These are phyloP conservation scores for Ephialtes manifestator DNA, from an alignment of 2,888 invertebrate species.

Conservation along the genomic window DNA sequence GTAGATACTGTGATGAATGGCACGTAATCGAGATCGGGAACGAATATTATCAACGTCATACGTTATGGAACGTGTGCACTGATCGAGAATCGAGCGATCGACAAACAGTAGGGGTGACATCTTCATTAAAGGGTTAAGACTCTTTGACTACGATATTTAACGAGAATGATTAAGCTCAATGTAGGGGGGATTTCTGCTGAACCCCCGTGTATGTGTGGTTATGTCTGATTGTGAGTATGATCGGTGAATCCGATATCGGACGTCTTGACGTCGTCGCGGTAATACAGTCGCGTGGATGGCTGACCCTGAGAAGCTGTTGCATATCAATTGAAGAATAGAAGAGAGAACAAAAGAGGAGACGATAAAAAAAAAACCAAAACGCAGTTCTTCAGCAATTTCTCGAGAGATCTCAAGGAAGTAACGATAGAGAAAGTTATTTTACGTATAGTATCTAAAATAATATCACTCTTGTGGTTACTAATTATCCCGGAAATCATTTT, in stretches of 20 bases:
- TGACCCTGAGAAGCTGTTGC: conserved; percentile 27
- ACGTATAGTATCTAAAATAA: not conserved
- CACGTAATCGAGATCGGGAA: not conserved
- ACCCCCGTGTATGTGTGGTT: not conserved
- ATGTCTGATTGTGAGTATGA: conserved; percentile 9
- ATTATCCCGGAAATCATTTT: not conserved
- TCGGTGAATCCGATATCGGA: conserved; percentile 30
- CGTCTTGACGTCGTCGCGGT: conserved; percentile 32
- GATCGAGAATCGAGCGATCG: conserved; percentile 12
- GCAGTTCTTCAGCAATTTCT: not conserved
- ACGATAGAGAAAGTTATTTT: not conserved
- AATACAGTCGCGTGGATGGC: conserved; percentile 12
- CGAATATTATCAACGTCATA: conserved; percentile 3
- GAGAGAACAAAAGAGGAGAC: not conserved
- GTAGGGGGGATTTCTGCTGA: not conserved
- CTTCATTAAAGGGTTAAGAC: conserved; percentile 30
- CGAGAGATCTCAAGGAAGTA: not conserved
- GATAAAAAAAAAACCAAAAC: conserved; percentile 1
- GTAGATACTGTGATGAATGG: not conserved
- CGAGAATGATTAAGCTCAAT: conserved; percentile 18
- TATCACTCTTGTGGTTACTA: not conserved
- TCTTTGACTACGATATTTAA: conserved; percentile 11
- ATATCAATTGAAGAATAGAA: conserved; percentile 7
- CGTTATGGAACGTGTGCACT: conserved; percentile 15
- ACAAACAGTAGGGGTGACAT: conserved; percentile 4